These are phyloP conservation scores for Stratiolaelaps scimitus DNA, from an alignment of 1,140 invertebrate genomes.

Conservation along the genomic window DNA sequence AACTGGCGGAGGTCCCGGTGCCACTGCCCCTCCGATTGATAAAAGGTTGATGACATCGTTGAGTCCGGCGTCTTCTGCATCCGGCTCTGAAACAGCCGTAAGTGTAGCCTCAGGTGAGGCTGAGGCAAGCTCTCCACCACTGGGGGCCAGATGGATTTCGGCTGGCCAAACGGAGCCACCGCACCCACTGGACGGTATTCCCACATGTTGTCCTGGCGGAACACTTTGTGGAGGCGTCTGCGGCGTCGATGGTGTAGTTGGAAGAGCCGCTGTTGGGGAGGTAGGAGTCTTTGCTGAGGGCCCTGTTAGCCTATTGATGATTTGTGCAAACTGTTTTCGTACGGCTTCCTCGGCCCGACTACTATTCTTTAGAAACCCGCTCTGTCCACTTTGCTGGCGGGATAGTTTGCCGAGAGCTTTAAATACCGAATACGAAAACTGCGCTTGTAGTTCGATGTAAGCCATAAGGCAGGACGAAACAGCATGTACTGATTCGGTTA, in stretches of 20 bases:
- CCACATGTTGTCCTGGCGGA: conserved; percentile 3
- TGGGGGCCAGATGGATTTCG: conserved; percentile 34
- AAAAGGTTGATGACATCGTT: conserved; percentile 35
- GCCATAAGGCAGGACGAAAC: conserved; percentile 34
- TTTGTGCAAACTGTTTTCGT: conserved; percentile 16
- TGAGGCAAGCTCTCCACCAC: conserved; percentile 32
- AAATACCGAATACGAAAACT: conserved; percentile 34
- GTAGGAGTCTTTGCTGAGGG: conserved; percentile 12
- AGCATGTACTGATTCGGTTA: conserved; percentile 29
- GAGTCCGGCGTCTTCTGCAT: conserved; percentile 30
- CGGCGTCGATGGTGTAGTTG: background rate
- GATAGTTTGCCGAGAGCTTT: conserved; percentile 34
- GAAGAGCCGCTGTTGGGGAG: background rate
- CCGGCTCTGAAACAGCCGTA: conserved; percentile 22
- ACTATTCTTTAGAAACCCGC: conserved; percentile 31
- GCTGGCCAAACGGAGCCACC: conserved; percentile 31
- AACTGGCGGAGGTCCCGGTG: background rate
- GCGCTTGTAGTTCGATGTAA: conserved; percentile 35
- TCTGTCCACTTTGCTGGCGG: conserved; percentile 28
- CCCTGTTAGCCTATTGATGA: conserved; percentile 17
- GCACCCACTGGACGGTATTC: conserved; percentile 30
- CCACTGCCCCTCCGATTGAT: conserved; percentile 26
- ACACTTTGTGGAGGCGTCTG: background rate
- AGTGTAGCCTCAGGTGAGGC: conserved; percentile 27
- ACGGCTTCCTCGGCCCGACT: conserved; percentile 31